phyloP scores from a whole-genome alignment of 2,888 invertebrate species.

The Hirtodrosophila histrioides region DNA sequence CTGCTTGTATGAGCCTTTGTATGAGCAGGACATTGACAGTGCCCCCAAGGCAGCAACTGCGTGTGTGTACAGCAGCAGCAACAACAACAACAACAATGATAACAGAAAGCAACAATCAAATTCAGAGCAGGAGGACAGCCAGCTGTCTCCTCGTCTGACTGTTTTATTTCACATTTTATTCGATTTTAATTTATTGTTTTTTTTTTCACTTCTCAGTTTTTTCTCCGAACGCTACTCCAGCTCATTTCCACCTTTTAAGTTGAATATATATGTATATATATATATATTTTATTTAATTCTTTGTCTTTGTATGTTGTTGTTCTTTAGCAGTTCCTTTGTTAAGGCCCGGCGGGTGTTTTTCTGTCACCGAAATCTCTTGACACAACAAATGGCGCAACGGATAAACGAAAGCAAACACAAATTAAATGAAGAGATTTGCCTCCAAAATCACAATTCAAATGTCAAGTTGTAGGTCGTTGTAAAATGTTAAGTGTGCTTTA shows the following conservation, averaged over 20 bases:
- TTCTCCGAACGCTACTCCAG: conserved; percentile 12
- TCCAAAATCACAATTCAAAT: conserved; percentile 57
- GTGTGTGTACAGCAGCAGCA: conserved; percentile 9
- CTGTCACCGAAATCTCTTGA: conserved; percentile 16
- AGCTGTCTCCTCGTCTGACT: conserved; percentile 14
- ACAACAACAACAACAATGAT: conserved; percentile 7
- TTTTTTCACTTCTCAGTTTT: background rate
- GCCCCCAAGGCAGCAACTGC: conserved; percentile 24
- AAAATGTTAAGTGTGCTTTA: conserved; percentile 34
- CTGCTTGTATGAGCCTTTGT: conserved; percentile 13
- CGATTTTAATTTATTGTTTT: conserved; percentile 53
- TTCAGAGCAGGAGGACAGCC: conserved; percentile 5
- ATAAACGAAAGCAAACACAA: conserved; percentile 50
- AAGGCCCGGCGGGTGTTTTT: conserved; percentile 14
- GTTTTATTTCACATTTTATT: conserved; percentile 51
- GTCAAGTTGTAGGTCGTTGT: conserved; percentile 47
- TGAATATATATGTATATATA: conserved; percentile 44
- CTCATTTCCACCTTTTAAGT: conserved; percentile 28
- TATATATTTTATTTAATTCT: conserved; percentile 39
- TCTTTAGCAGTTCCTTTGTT: conserved; percentile 39
- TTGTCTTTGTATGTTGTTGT: conserved; percentile 19
- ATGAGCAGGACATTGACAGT: conserved; percentile 31
- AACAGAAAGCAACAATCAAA: conserved; percentile 23
- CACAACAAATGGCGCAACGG: conserved; percentile 48
- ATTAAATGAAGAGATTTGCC: conserved; percentile 56